Evolutionary conservation across 2,888 invertebrate species (phyloP), one percentile per base, ranked within the genome.

Genomic region (Caenorhabditis afra): DNA sequence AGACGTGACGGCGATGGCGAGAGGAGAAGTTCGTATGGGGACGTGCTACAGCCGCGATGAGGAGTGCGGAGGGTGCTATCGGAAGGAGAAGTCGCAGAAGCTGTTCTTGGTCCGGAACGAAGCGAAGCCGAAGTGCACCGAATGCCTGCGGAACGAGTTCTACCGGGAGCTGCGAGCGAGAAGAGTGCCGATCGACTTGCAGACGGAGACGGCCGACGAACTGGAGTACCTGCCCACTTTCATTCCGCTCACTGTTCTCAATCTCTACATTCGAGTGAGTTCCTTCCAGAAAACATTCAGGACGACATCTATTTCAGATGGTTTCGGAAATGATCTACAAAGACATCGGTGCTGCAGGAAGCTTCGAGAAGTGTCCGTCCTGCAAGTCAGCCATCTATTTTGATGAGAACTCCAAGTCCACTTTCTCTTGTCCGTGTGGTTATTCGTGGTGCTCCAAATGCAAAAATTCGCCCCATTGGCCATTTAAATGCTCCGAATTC

Each of bases 401-500:
- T 11, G 49, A 71, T 8, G n/a, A 8, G 37, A 49, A 35, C 45
- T 20, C 37, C 3, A 62, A 62, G n/a, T 37, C 22, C 7, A 47
- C 55, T 41, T 62, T 62, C 5, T 62, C 62, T 0, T 71, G 71
- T 29, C 62, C 62, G 8, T 71, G 71, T 20, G 71, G 71, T 12
- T 71, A 71, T 23, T 62, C 71, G 1, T 71, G 71, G 71, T 71
- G 71, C 37, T 23, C 16, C 16, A 49, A 71, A 11, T 71, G 71
- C 41, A 47, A 71, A 8, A 35, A 49, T 23, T 62, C 55, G 0
- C 71, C 71, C 0, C 71, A 71, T 18, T 71, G 71, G 71, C 71
- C 71, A 14, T 5, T 71, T 39, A 49, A 57, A 37, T 71, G 71
- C 49, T 62, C 62, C n/a, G 55, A 71, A 1, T 71, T 16, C 16